These are phyloP conservation scores for Montipora capricornis DNA, from an alignment of 64 coral and sea anemone genomes.

Conservation along the genomic window DNA sequence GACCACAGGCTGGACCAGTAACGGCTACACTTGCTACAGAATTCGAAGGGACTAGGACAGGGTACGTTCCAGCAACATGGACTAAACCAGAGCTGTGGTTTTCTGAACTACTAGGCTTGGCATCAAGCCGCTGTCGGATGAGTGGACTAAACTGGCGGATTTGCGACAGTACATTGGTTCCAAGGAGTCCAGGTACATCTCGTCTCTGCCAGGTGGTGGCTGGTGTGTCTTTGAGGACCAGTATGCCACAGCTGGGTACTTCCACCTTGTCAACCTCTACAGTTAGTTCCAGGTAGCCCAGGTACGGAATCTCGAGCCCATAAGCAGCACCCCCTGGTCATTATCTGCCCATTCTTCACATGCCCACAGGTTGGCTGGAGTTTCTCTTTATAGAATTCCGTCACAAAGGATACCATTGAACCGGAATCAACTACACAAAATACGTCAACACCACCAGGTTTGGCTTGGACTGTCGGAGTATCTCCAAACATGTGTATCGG, in stretches of 20 bases:
- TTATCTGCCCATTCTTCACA: neutral
- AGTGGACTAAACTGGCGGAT: slow-evolving; percentile 30
- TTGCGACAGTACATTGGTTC: slow-evolving; percentile 65
- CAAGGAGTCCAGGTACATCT: slow-evolving; percentile 44
- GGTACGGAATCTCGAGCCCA: slow-evolving; percentile 50
- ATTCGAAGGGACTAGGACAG: slow-evolving; percentile 30
- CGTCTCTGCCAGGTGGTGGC: slow-evolving; percentile 47
- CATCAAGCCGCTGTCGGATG: neutral
- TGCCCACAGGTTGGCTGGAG: slow-evolving; percentile 41
- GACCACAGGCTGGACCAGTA: slow-evolving; percentile 52
- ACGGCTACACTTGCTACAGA: slow-evolving; percentile 2
- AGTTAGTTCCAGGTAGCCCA: slow-evolving; percentile 32
- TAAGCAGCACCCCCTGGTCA: slow-evolving; percentile 25
- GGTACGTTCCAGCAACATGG: slow-evolving; percentile 18
- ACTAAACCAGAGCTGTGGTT: slow-evolving; percentile 15
- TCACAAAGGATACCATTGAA: slow-evolving; percentile 71
- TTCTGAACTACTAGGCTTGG: neutral
- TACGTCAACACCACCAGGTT: slow-evolving; percentile 35
- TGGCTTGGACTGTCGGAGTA: slow-evolving; percentile 44
- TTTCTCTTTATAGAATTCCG: slow-evolving; percentile 72
- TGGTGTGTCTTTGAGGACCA: slow-evolving; percentile 53
- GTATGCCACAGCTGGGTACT: slow-evolving; percentile 32
- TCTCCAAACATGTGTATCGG: neutral
- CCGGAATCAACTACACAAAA: slow-evolving; percentile 36
- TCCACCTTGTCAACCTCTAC: slow-evolving; percentile 37